Evolutionary conservation across 1,140 invertebrate species (phyloP).

Genomic region (Pachyrhynchus sulphureomaculatus): DNA sequence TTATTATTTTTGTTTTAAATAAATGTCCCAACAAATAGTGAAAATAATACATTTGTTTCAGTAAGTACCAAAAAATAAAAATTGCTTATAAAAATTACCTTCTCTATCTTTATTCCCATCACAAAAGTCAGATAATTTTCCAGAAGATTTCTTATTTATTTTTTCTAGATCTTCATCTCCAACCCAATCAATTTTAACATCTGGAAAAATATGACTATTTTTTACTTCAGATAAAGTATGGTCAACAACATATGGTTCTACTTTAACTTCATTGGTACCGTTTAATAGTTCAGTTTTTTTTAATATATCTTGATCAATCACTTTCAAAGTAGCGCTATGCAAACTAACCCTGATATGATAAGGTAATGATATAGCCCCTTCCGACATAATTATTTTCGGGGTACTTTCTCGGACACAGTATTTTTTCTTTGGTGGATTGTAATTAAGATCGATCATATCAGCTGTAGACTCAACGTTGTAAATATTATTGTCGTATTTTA

Average conservation of each 20-base stretch:
- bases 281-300: too few relatives aligned
- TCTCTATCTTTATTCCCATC: too few relatives aligned
- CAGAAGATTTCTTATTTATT: not conserved
- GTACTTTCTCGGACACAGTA: constrained; percentile 6
- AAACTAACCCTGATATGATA: constrained; percentile 13
- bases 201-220: not conserved
- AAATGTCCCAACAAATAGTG: too few relatives aligned
- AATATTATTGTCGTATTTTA: not conserved
- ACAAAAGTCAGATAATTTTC: too few relatives aligned
- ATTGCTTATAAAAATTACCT: too few relatives aligned
- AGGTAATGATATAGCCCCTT: not conserved
- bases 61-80: too few relatives aligned
- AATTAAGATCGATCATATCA: constrained; percentile 12
- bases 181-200: not conserved
- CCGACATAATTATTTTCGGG: constrained; percentile 9
- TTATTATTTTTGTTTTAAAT: too few relatives aligned
- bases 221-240: too few relatives aligned
- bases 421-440: constrained; percentile 22
- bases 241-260: too few relatives aligned
- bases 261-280: too few relatives aligned
- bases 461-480: not conserved
- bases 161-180: not conserved
- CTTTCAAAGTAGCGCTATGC: not conserved
- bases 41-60: too few relatives aligned
- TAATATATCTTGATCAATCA: not conserved